phyloP scores from a whole-genome alignment of 2,797 vertebrate species.

The Tinamus major region DNA sequence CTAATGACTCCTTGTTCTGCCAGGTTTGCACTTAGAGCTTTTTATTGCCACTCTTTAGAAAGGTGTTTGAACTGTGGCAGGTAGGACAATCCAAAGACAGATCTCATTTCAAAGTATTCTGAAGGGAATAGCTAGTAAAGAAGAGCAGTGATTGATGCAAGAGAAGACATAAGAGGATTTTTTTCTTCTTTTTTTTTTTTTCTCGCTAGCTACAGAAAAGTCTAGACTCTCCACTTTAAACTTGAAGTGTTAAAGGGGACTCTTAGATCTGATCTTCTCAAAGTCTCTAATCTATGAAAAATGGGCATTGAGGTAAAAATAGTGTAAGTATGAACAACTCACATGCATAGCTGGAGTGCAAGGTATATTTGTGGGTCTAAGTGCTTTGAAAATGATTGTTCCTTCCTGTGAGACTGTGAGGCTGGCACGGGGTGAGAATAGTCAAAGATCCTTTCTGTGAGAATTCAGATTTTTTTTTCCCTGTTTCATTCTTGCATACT shows the following conservation, averaged over 20 bases:
- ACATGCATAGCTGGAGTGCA: constrained; percentile 52
- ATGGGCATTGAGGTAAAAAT: constrained; percentile 71
- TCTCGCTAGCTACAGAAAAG: constrained; percentile 60
- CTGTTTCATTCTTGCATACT: not conserved
- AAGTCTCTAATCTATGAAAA: constrained; percentile 66
- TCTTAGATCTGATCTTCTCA: constrained; percentile 66
- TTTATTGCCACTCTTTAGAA: constrained; percentile 83
- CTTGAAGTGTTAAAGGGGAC: constrained; percentile 68
- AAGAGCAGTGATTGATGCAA: constrained; percentile 67
- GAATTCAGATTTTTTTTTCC: not conserved
- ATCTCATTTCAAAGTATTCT: constrained; percentile 80
- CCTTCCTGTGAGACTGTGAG: constrained; percentile 47
- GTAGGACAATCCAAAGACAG: constrained; percentile 79
- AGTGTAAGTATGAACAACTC: constrained; percentile 55
- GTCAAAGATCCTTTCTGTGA: constrained; percentile 24
- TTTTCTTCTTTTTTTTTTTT: not conserved
- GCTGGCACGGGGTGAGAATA: constrained; percentile 41
- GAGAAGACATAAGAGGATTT: constrained; percentile 64
- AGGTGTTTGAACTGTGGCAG: constrained; percentile 82
- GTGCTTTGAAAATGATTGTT: constrained; percentile 59
- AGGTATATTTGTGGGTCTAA: constrained; percentile 42
- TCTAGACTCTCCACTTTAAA: constrained; percentile 72
- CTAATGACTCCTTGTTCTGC: constrained; percentile 80
- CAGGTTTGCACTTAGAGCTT: constrained; percentile 79
- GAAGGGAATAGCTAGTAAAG: constrained; percentile 76